Evolutionary conservation across 2,113 vertebrate species (phyloP).

Genomic region (Pandion haliaetus): DNA sequence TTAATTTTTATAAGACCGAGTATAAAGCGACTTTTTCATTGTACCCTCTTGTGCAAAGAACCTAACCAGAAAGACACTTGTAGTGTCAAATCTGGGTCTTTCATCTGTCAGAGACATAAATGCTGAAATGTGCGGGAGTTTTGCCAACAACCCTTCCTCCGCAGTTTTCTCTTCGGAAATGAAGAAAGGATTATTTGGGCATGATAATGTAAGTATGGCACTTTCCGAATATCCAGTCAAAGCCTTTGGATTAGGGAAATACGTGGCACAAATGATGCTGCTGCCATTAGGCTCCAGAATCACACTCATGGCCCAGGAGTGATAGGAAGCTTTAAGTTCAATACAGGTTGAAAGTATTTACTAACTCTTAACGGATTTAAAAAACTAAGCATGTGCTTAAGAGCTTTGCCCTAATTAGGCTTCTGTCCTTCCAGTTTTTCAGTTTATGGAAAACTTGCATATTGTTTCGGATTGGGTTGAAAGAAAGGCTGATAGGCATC

Average conservation of each 20-base stretch:
- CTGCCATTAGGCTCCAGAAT: background rate
- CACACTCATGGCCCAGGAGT: background rate
- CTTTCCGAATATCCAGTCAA: background rate
- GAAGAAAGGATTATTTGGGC: background rate
- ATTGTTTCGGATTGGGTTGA: background rate
- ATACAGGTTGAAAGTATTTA: background rate
- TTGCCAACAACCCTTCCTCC: background rate
- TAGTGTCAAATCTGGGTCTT: background rate
- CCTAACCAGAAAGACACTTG: background rate
- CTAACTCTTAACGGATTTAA: background rate
- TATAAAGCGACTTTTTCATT: background rate
- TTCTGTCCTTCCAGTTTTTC: background rate
- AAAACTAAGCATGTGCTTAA: background rate
- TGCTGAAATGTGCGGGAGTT: background rate
- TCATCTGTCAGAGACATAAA: background rate
- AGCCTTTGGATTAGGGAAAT: background rate
- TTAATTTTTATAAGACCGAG: background rate
- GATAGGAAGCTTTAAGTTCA: background rate
- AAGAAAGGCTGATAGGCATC: background rate
- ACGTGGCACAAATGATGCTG: background rate
- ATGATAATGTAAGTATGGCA: background rate
- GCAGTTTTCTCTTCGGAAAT: background rate
- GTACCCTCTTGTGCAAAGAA: background rate
- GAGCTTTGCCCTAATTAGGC: background rate
- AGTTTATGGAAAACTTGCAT: background rate